Base-by-base conservation (phyloP, 2,888 invertebrate genomes). In the Caenorhabditis panamensis region DNA sequence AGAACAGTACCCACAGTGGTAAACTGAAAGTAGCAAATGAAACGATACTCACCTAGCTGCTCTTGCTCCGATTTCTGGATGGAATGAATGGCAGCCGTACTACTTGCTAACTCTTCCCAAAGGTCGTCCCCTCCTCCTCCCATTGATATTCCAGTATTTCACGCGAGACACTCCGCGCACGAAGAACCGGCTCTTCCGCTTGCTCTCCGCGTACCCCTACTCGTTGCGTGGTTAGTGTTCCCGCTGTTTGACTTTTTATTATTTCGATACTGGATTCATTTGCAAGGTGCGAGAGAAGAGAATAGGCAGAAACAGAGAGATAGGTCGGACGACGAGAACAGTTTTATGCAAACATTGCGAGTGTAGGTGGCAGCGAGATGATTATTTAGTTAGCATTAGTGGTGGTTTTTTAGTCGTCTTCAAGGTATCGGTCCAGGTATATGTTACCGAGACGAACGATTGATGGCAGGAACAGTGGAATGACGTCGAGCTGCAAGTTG, bases 391-490 rank as follows among this genome's bases (percentile, higher is more conserved):
- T 4, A 31, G 31, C 31, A 31, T 31, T 9, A 31, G 4, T 9
- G 58, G 24, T 9, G 31, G 49, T 76, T 61, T 59, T 47, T 62
- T 54, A 69, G 31, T 75, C 67, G 53, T 83, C 82, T 37, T 82
- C 79, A 1, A 82, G 64, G 37, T 82, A 78, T 69, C 83, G 69
- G 64, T 86, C 86, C 41, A 86, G 73, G 47, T 83, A 86, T 62
- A 86, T 82, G 24, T 80, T 82, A 1, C 86, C 86, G 18, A 86
- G 66, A 49, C 72, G 64, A 20, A 83, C 77, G 18, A 83, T 82
- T 2, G 73, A 66, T 9, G 86, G 86, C 18, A 86, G 66, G 49
- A 83, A 83, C 4, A 84, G 53, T 1, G 86, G 86, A 4, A 86
- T 72, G 20, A 86, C 73, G 36, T 84, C 84, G 26, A 86, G 61